These are phyloP conservation scores for Macrophya annulata DNA, from an alignment of 2,888 invertebrate species.

Conservation along the genomic window DNA sequence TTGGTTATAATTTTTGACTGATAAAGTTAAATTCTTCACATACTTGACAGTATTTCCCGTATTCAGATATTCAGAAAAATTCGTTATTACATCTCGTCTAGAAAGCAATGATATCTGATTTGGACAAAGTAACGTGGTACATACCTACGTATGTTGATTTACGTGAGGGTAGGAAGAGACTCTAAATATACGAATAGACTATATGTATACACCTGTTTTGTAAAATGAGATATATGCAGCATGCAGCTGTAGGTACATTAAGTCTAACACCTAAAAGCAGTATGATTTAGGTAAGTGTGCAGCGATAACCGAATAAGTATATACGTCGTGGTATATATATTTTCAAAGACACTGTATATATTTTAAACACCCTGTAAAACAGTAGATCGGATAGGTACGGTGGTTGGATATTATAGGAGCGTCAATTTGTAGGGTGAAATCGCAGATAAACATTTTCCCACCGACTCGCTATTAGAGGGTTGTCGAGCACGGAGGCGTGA, in stretches of 20 bases:
- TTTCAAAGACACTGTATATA: conserved; percentile 37
- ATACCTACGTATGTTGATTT: neutral
- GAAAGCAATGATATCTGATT: neutral
- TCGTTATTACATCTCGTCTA: neutral
- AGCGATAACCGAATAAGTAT: neutral
- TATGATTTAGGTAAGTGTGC: conserved; percentile 8
- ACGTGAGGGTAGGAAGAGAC: neutral
- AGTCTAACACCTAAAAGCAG: conserved; percentile 1
- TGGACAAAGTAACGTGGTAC: neutral
- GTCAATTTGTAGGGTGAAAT: conserved; percentile 53
- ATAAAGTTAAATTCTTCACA: neutral
- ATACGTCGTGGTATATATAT: neutral
- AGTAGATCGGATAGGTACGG: neutral
- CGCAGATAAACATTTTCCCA: conserved; percentile 55
- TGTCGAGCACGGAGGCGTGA: conserved; percentile 54
- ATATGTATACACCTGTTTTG: neutral
- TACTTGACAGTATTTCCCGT: neutral
- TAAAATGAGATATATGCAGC: conserved; percentile 5
- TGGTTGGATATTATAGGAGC: neutral
- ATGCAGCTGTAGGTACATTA: conserved; percentile 18
- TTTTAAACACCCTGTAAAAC: conserved; percentile 23
- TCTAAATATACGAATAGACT: neutral
- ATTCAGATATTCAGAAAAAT: neutral
- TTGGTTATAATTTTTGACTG: neutral
- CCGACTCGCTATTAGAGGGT: conserved; percentile 37